Percentiles rank a stretch among this genome's conserved stretches.
These are phyloP conservation scores for Drosophila baimaii DNA, from an alignment of 1,140 invertebrate genomes.

Conservation along the genomic window DNA sequence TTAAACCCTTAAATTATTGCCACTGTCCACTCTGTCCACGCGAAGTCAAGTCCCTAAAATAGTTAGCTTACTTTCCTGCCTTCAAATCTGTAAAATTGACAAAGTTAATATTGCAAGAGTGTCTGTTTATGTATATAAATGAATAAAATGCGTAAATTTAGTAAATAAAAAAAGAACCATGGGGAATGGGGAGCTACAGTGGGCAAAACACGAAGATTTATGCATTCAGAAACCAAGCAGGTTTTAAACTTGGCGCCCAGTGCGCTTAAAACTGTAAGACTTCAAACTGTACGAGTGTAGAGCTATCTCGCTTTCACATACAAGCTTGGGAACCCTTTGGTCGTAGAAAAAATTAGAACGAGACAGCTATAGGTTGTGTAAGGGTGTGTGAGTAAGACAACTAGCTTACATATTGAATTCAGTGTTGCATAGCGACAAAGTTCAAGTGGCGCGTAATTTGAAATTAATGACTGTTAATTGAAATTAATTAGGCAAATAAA, in stretches of 20 bases:
- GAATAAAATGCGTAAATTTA: constrained; percentile 47
- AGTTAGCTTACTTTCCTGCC: constrained; percentile 43
- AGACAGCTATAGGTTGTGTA: background rate
- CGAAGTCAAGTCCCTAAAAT: constrained; percentile 51
- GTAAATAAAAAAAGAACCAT: background rate
- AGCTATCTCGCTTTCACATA: constrained; percentile 3
- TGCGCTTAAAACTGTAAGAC: constrained; percentile 38
- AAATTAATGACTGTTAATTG: background rate
- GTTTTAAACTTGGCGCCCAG: constrained; percentile 13
- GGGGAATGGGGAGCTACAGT: background rate
- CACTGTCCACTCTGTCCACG: constrained; percentile 38
- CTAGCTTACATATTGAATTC: background rate
- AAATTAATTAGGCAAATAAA: background rate
- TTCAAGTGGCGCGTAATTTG: background rate
- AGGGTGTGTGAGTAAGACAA: background rate
- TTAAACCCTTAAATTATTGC: constrained; percentile 65
- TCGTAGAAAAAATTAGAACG: background rate
- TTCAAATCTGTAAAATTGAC: constrained; percentile 23
- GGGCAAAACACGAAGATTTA: background rate
- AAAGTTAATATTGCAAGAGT: constrained; percentile 33
- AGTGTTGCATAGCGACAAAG: background rate
- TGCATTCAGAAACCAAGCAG: too few relatives aligned
- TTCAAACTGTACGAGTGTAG: constrained; percentile 33
- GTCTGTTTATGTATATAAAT: constrained; percentile 61
- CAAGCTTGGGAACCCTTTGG: fast-evolving